A percentile compares a stretch with the other conserved stretches of the same genome.
Evolutionary conservation across 2,888 invertebrate genomes (phyloP).

Genomic region (Lasioglossum calceatum): DNA sequence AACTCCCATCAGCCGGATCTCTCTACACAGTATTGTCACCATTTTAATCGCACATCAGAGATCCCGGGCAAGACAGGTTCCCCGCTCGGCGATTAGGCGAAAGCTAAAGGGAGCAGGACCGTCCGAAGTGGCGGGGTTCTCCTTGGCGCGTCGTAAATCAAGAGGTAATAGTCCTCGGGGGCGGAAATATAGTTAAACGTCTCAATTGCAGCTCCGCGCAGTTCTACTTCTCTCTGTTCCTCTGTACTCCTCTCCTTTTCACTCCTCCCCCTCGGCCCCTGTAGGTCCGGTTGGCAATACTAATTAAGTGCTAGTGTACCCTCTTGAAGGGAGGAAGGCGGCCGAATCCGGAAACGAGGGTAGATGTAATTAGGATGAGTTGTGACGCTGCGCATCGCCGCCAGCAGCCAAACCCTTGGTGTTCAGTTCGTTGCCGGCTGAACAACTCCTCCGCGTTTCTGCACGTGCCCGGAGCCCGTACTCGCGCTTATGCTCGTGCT

Average conservation of each 20-base stretch:
- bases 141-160: slow-evolving; percentile 59
- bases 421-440: slow-evolving; percentile 58
- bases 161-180: slow-evolving; percentile 65
- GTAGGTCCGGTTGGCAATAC: slow-evolving; percentile 79
- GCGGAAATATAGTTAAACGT: slow-evolving; percentile 78
- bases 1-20: background rate
- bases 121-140: background rate
- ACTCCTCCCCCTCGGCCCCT: slow-evolving; percentile 24
- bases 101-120: background rate
- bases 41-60: slow-evolving; percentile 18
- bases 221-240: slow-evolving; percentile 48
- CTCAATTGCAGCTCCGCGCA: slow-evolving; percentile 73
- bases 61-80: background rate
- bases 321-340: slow-evolving; percentile 75
- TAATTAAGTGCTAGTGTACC: slow-evolving; percentile 78
- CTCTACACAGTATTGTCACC: background rate
- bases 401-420: slow-evolving; percentile 66
- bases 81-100: slow-evolving; percentile 5
- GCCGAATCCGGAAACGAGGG: slow-evolving; percentile 79
- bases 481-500: slow-evolving; percentile 39
- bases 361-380: slow-evolving; percentile 82
- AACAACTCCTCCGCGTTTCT: slow-evolving; percentile 40
- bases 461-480: slow-evolving; percentile 8
- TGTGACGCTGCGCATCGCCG: slow-evolving; percentile 76
- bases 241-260: slow-evolving; percentile 52